Evolutionary conservation across 2,888 invertebrate genomes (phyloP).

Genomic region (Nomada ruficornis): DNA sequence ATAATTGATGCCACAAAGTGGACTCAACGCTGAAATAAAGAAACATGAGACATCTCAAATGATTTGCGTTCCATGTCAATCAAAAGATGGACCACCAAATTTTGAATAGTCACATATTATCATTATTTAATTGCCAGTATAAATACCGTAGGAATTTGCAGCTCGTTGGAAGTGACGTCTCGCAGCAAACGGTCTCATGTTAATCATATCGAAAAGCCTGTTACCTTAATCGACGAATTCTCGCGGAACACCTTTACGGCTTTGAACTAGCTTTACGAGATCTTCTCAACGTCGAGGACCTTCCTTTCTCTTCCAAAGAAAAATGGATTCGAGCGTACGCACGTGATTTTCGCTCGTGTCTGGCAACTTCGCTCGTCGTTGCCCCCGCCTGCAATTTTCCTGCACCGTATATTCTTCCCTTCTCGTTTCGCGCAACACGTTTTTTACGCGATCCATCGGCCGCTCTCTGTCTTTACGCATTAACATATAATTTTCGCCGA

Average conservation of each 20-base stretch:
- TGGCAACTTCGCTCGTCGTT: conserved; percentile 43
- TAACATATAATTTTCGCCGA: conserved; percentile 39
- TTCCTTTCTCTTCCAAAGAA: conserved; percentile 3
- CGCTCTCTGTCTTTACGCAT: conserved; percentile 26
- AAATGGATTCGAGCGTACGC: conserved; percentile 5
- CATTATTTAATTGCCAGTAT: too few relatives aligned
- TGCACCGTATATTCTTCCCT: conserved; percentile 29
- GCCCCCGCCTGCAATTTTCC: conserved; percentile 25
- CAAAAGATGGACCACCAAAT: too few relatives aligned
- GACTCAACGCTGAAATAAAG: too few relatives aligned
- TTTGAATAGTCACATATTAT: too few relatives aligned
- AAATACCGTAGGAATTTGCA: too few relatives aligned
- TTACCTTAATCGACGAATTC: background rate
- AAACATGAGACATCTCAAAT: too few relatives aligned
- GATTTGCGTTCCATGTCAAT: too few relatives aligned
- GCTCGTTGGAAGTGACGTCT: too few relatives aligned
- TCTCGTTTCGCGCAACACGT: conserved; percentile 13
- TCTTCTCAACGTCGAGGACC: background rate
- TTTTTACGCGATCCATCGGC: conserved; percentile 31
- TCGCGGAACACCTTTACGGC: background rate
- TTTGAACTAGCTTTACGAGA: background rate
- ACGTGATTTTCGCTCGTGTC: conserved; percentile 8
- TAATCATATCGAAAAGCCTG: background rate
- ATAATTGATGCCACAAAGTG: too few relatives aligned
- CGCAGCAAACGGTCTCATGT: too few relatives aligned